Evolutionary conservation across 2,888 invertebrate genomes (phyloP).

Genomic region (Acholoe squamosa): DNA sequence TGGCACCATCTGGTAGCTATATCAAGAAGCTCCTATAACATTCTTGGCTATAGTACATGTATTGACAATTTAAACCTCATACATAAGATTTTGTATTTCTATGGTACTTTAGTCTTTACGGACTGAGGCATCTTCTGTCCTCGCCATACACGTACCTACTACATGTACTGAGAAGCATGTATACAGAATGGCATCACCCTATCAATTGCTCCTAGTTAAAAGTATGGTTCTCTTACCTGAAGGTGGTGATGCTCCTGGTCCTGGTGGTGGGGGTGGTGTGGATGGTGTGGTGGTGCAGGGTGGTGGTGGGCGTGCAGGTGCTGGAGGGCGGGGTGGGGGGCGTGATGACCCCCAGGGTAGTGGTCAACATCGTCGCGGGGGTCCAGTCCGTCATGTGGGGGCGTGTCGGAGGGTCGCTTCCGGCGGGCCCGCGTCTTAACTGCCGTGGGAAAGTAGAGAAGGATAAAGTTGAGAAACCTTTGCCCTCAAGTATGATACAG

Average conservation of each 20-base stretch:
- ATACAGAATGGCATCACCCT: no score
- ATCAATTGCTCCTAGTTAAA: no score
- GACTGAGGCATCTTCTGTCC: no score
- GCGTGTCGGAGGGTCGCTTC: conserved; percentile 55
- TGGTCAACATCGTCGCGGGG: conserved; percentile 38
- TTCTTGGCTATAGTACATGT: no score
- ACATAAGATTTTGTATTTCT: no score
- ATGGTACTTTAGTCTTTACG: no score
- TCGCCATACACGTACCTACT: no score
- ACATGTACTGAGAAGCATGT: no score
- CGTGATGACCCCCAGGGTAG: not conserved
- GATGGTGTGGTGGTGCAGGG: not conserved
- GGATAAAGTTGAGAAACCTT: not conserved
- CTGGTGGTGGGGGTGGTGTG: conserved; percentile 40
- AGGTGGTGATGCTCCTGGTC: conserved; percentile 52
- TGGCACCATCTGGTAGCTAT: no score
- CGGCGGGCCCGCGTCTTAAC: conserved; percentile 50
- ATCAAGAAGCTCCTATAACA: no score
- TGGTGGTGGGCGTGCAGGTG: conserved; percentile 53
- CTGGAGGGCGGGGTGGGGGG: conserved; percentile 2
- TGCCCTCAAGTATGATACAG: no score
- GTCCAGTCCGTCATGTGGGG: conserved; percentile 57
- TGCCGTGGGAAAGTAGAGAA: not conserved
- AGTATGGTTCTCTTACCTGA: not conserved
- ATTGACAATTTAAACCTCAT: no score